A percentile compares a stretch with the other conserved stretches of the same genome.
phyloP scores from a whole-genome alignment of 2,888 invertebrate species.

The Cecidostiba fungosa region DNA sequence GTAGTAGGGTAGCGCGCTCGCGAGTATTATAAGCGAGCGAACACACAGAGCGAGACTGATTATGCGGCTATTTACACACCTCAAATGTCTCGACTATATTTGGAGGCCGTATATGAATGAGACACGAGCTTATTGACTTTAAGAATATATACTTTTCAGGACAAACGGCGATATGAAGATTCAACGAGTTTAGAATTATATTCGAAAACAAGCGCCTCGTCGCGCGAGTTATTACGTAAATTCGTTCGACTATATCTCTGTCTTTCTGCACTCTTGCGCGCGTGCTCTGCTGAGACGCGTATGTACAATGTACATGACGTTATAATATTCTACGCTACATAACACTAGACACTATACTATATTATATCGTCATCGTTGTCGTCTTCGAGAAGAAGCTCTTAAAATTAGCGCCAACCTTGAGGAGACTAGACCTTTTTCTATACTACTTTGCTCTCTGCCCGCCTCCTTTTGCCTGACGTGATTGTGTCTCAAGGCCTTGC shows the following conservation, averaged over 20 bases:
- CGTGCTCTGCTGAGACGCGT: no score
- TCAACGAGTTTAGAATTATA: not conserved
- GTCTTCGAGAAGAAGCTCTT: constrained; percentile 2
- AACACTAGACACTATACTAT: not conserved
- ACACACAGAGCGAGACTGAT: not conserved
- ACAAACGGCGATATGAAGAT: not conserved
- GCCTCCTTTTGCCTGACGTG: not conserved
- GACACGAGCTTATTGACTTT: constrained; percentile 10
- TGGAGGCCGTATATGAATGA: constrained; percentile 20
- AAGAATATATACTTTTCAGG: not conserved
- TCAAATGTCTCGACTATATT: constrained; percentile 47
- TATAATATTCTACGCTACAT: not conserved
- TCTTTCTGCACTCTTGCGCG: no score
- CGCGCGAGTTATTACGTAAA: not conserved
- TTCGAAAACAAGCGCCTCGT: not conserved
- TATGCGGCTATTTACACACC: constrained; percentile 49
- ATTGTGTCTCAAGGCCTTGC: not conserved
- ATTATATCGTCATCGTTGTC: not conserved
- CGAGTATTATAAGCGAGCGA: not conserved
- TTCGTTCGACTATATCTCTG: not conserved
- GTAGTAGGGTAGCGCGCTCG: not conserved
- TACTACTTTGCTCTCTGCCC: not conserved
- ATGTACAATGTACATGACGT: no score
- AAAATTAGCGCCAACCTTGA: not conserved
- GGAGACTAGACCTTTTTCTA: constrained; percentile 5